phyloP scores from a whole-genome alignment of 2,113 vertebrate species.

The Syrrhaptes paradoxus region DNA sequence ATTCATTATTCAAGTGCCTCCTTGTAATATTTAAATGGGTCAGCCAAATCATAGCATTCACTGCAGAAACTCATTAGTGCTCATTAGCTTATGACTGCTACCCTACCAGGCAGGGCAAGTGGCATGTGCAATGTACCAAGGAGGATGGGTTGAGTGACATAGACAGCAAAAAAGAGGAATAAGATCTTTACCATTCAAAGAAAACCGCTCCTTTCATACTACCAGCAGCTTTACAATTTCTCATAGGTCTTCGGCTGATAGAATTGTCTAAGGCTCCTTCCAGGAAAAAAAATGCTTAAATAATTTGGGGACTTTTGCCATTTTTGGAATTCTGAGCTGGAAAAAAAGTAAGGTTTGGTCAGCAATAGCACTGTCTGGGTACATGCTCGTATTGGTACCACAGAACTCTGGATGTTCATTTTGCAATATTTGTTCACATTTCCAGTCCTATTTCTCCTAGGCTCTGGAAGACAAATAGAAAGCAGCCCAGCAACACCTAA shows the following conservation, averaged over 20 bases:
- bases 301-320: not conserved
- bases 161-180: not conserved
- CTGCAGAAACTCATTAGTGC: constrained; percentile 9
- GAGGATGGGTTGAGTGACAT: not conserved
- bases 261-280: not conserved
- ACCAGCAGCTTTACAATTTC: not conserved
- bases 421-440: not conserved
- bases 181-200: not conserved
- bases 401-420: not conserved
- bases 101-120: not conserved
- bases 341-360: not conserved
- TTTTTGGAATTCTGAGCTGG: not conserved
- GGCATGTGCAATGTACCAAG: not conserved
- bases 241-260: not conserved
- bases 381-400: accelerated
- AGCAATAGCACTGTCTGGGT: not conserved
- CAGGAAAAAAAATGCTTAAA: not conserved
- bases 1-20: constrained; percentile 15
- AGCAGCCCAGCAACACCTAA: not conserved
- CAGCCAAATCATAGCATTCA: not conserved
- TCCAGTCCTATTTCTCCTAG: not conserved
- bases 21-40: constrained; percentile 22
- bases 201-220: not conserved
- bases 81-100: not conserved
- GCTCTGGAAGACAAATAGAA: not conserved